Evolutionary conservation across 2,797 vertebrate genomes (phyloP).

Genomic region (Gobionotothen gibberifrons): DNA sequence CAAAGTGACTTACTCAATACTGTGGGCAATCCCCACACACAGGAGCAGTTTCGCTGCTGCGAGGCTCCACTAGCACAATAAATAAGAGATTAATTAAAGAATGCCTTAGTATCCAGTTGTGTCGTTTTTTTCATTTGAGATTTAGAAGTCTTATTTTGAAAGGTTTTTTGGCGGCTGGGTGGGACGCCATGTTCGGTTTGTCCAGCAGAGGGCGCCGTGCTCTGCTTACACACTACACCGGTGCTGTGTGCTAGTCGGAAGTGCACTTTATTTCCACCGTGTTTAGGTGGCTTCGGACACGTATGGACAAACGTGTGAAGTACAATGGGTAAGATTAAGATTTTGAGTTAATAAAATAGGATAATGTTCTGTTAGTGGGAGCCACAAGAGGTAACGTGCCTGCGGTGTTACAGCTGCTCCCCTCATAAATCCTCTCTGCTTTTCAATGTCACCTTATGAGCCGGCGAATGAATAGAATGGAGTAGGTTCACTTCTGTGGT

Average conservation of each 20-base stretch:
- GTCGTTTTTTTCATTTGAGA: not conserved
- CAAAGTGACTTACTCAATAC: too few relatives aligned
- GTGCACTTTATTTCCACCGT: not conserved
- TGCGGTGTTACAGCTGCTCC: not conserved
- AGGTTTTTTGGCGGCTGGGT: not conserved
- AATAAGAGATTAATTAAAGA: not conserved
- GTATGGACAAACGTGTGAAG: conserved; percentile 15
- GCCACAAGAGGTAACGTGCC: not conserved
- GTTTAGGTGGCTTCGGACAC: not conserved
- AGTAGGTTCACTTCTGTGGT: not conserved
- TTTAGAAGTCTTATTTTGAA: conserved; percentile 17
- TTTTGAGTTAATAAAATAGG: accelerated
- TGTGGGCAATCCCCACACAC: too few relatives aligned
- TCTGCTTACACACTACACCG: not conserved
- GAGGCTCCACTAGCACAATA: too few relatives aligned
- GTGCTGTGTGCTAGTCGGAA: conserved; percentile 17
- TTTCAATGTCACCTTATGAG: not conserved
- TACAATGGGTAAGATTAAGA: conserved; percentile 55
- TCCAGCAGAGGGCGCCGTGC: conserved; percentile 23
- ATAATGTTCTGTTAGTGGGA: accelerated
- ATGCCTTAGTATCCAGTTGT: too few relatives aligned
- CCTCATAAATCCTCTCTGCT: too few relatives aligned
- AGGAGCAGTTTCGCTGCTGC: too few relatives aligned
- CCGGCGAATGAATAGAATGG: not conserved
- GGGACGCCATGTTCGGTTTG: not conserved